Evolutionary conservation across 1,140 invertebrate genomes (phyloP), one percentile per base, ranked within the genome.

Genomic region (Patella vulgata): DNA sequence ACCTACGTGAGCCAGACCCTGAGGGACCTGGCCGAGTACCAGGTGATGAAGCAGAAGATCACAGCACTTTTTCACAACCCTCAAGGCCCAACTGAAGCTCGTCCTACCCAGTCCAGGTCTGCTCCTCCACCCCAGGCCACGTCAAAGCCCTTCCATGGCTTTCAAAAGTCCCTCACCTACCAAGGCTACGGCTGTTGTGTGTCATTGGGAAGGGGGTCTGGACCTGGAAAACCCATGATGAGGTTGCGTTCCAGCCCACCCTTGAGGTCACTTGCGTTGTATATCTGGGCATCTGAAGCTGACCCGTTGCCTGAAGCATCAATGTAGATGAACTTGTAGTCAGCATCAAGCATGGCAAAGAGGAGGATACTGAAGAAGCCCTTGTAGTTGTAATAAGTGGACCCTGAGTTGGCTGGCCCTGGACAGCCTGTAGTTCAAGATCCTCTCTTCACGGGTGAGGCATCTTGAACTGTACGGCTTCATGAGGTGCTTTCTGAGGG

Each of bases 361-460:
- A 82, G 36, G 28, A 81, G 67, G 46, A 81, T 76, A 30, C 70
- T 80, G 54, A 70, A 74, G 36, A 54, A 53, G 60, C 59, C 62
- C 58, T 83, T 80, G 59, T 84, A 83, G 57, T 84, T 82, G 50
- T 63, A 78, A 56, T 75, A 80, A 27, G 63, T 47, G 43, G 73
- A 76, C 17, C 75, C 77, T 51, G 50, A 60, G 42, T 77, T 63
- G n/a, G n/a, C 83, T 71, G 46, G 74, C 82, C 54, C 80, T 63
- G 47, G 73, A 78, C 33, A 84, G 61, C 64, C 83, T 62, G 59
- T 86, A 84, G 61, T 84, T 83, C 57, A 73, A 82, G 33, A 81
- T 59, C 36, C 57, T 48, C 55, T 71, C 52, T 44, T 77, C 56
- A 23, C 71, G 71, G 14, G 68, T 71, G 51, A 83, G 50, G 14